phyloP scores from a whole-genome alignment of 2,113 vertebrate species.

The Gobio gobio region DNA sequence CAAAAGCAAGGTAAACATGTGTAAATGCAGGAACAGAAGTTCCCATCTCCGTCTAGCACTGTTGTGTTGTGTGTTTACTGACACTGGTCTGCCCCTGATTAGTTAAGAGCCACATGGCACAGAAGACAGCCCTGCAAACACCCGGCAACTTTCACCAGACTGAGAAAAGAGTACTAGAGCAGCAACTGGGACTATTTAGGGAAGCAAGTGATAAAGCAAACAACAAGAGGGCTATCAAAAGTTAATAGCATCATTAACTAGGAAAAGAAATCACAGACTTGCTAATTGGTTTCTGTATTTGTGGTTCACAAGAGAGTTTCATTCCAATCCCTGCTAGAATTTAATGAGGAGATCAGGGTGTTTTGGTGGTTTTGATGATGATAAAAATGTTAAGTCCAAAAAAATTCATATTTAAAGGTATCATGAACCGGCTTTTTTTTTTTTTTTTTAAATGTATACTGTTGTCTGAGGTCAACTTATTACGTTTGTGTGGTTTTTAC shows the following conservation, averaged over 20 bases:
- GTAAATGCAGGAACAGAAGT: not conserved
- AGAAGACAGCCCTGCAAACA: constrained; percentile 28
- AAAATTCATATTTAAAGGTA: not conserved
- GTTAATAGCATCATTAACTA: constrained; percentile 56
- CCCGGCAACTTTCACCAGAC: constrained; percentile 22
- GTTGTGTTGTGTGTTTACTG: constrained; percentile 24
- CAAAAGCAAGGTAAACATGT: not conserved
- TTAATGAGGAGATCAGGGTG: constrained; percentile 45
- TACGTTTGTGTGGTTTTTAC: no score
- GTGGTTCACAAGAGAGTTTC: constrained; percentile 72
- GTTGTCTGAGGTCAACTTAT: no score
- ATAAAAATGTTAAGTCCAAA: not conserved
- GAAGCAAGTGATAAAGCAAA: constrained; percentile 48
- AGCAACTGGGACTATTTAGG: constrained; percentile 37
- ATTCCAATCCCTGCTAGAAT: constrained; percentile 47
- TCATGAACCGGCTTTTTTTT: no score
- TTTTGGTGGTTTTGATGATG: not conserved
- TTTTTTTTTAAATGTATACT: no score
- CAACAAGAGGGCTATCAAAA: constrained; percentile 47
- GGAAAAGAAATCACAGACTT: constrained; percentile 76
- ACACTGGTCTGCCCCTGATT: constrained; percentile 31
- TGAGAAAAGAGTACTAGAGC: constrained; percentile 16
- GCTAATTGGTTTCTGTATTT: constrained; percentile 77
- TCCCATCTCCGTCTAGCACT: constrained; percentile 6
- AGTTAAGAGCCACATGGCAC: constrained; percentile 40